Evolutionary conservation across 2,888 invertebrate species (phyloP).

Genomic region (Microctonus brassicae): DNA sequence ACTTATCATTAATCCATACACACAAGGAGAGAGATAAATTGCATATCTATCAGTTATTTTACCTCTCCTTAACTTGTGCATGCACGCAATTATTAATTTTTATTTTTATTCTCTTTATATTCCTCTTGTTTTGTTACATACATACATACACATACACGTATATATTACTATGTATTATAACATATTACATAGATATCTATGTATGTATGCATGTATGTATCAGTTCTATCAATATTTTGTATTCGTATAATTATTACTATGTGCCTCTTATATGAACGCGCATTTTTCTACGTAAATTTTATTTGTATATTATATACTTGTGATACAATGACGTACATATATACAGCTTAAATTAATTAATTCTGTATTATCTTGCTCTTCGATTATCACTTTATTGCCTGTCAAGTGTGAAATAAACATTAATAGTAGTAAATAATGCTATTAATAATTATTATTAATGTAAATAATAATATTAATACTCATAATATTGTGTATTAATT

Average conservation of each 20-base stretch:
- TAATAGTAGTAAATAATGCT: background rate
- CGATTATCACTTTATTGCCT: background rate
- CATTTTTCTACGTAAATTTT: background rate
- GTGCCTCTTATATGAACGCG: background rate
- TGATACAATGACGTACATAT: background rate
- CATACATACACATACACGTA: too few species aligned
- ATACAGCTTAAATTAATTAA: background rate
- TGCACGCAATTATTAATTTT: background rate
- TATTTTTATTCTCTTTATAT: background rate
- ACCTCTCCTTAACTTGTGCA: background rate
- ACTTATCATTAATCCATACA: background rate
- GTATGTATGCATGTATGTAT: too few species aligned
- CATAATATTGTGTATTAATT: background rate
- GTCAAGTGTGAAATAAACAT: background rate
- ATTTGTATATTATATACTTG: background rate
- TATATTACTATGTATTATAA: too few species aligned
- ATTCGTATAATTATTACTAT: background rate
- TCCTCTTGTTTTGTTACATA: background rate
- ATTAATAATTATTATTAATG: background rate
- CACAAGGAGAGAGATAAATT: slow-evolving; percentile 1
- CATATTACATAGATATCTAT: too few species aligned
- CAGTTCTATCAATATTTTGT: background rate
- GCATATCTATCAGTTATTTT: slow-evolving; percentile 13
- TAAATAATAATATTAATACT: background rate
- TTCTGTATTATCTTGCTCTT: background rate